Conservation (phyloP, 2,888 invertebrate genomes). For the Leucoma salicis region DNA sequence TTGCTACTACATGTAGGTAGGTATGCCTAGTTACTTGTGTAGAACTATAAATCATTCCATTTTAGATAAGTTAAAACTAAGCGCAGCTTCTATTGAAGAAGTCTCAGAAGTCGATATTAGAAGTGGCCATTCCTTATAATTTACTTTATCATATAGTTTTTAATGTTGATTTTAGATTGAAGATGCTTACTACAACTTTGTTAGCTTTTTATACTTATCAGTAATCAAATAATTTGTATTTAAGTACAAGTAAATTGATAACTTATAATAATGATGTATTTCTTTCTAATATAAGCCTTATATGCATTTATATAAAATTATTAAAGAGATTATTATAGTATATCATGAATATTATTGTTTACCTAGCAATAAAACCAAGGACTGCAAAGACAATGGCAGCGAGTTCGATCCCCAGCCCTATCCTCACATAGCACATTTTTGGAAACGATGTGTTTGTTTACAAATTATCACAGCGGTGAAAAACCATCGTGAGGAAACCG, state of each 20-base stretch:
- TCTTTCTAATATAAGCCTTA: conserved; percentile 4
- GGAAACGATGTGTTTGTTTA: too few species aligned
- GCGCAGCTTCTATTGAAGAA: too few species aligned
- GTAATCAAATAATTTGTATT: conserved; percentile 23
- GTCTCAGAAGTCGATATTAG: conserved; percentile 21
- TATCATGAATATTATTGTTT: too few species aligned
- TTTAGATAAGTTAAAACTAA: conserved; percentile 27
- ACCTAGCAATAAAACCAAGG: too few species aligned
- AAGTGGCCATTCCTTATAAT: conserved; percentile 39
- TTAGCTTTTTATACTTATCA: conserved; percentile 28
- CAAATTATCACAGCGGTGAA: too few species aligned
- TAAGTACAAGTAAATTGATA: neutral
- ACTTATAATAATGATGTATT: conserved; percentile 17
- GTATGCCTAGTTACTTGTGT: neutral
- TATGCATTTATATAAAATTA: conserved; percentile 5
- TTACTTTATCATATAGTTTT: conserved; percentile 12
- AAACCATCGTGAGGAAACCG: too few species aligned
- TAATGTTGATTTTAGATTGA: conserved; percentile 19
- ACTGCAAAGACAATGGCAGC: too few species aligned
- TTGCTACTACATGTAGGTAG: too few species aligned
- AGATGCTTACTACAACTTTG: conserved; percentile 17
- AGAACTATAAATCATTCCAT: conserved; percentile 31
- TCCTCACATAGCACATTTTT: too few species aligned
- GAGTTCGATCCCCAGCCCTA: too few species aligned
- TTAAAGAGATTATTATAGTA: neutral